A percentile compares a stretch with the other conserved stretches of the same genome.
Evolutionary conservation across 2,113 vertebrate genomes (phyloP).

Genomic region (Bombycilla garrulus): DNA sequence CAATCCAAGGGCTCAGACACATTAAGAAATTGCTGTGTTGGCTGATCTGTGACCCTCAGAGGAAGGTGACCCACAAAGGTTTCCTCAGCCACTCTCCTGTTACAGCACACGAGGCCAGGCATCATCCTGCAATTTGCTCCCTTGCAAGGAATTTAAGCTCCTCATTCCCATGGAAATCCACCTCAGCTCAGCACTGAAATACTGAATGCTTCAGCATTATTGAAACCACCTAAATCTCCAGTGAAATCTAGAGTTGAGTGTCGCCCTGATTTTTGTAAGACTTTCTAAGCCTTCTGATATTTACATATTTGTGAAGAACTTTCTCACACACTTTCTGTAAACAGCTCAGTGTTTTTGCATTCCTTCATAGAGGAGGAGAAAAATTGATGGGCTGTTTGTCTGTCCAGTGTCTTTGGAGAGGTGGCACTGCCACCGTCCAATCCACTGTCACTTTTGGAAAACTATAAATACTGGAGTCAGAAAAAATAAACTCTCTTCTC

Average conservation of each 20-base stretch:
- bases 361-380: no score
- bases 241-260: background rate
- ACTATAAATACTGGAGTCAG: no score
- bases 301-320: no score
- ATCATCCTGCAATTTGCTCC: background rate
- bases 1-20: background rate
- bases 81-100: background rate
- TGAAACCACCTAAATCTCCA: background rate
- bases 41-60: background rate
- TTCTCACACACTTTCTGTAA: no score
- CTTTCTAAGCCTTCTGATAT: no score
- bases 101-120: background rate
- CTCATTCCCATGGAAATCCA: background rate
- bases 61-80: background rate
- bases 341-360: no score
- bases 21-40: background rate
- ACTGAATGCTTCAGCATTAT: background rate
- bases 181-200: background rate
- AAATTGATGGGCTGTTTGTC: no score
- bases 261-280: no score
- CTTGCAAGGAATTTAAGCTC: background rate
- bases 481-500: no score
- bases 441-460: no score
- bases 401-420: no score
- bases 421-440: no score